A percentile compares a stretch with the other conserved stretches of the same genome.
These are phyloP conservation scores for Babylonia areolata DNA, from an alignment of 1,140 invertebrate species.

Conservation along the genomic window DNA sequence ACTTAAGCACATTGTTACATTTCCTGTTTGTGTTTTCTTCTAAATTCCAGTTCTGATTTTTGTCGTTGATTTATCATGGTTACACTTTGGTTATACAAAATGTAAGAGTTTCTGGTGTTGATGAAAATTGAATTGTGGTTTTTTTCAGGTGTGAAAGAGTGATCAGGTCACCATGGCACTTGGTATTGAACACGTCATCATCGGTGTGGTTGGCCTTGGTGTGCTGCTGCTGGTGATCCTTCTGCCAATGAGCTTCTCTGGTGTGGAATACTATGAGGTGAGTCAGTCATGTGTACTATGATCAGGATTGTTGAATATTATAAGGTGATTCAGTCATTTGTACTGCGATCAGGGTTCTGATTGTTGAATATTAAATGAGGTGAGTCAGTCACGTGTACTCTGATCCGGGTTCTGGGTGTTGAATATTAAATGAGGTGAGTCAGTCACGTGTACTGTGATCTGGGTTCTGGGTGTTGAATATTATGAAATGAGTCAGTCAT, in stretches of 20 bases:
- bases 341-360: too few species aligned
- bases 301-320: constrained; percentile 59
- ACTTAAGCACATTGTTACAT: too few species aligned
- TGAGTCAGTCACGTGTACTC: constrained; percentile 30
- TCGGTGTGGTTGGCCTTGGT: constrained; percentile 37
- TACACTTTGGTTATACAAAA: too few species aligned
- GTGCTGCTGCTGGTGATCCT: constrained; percentile 50
- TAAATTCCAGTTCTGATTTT: too few species aligned
- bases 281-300: background rate
- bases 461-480: constrained; percentile 57
- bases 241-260: constrained; percentile 55
- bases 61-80: too few species aligned
- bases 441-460: too few species aligned
- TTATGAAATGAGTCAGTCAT: constrained; percentile 49
- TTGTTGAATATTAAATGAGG: constrained; percentile 60
- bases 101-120: too few species aligned
- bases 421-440: constrained; percentile 60
- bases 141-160: background rate
- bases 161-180: constrained; percentile 34
- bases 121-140: too few species aligned
- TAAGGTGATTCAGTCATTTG: constrained; percentile 46
- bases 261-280: constrained; percentile 59
- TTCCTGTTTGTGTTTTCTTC: too few species aligned
- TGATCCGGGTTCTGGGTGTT: too few species aligned
- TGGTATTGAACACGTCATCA: background rate